Conservation (phyloP, 2,888 invertebrate species). For the Tetrapedia diversipes region DNA sequence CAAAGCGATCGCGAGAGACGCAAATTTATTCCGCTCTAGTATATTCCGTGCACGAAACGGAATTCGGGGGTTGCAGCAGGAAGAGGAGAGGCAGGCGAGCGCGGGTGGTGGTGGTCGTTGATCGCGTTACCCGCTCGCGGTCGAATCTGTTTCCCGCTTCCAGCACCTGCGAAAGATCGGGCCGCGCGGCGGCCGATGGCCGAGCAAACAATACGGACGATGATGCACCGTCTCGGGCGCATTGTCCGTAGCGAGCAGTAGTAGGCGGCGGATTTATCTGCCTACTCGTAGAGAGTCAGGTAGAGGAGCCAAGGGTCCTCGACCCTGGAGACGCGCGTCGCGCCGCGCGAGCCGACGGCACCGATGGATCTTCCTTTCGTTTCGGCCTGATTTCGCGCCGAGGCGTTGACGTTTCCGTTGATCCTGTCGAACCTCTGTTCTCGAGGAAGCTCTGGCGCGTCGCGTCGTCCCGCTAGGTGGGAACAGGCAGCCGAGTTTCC, state of each 20-base stretch:
- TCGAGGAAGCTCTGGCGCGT: neutral
- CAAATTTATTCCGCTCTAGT: constrained; percentile 46
- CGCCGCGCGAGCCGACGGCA: constrained; percentile 64
- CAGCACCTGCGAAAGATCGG: constrained; percentile 73
- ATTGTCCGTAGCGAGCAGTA: constrained; percentile 76
- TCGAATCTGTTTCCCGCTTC: constrained; percentile 57
- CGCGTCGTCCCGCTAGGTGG: too few relatives aligned
- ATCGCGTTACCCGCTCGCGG: constrained; percentile 46
- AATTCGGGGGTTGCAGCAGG: constrained; percentile 44
- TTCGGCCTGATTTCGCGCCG: constrained; percentile 52
- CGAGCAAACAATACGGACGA: constrained; percentile 76
- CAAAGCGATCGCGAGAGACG: constrained; percentile 17
- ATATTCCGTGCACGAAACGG: constrained; percentile 22
- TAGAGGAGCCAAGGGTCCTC: constrained; percentile 72
- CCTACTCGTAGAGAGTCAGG: constrained; percentile 74
- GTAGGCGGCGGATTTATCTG: constrained; percentile 78
- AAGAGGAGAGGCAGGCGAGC: neutral
- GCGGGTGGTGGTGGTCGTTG: constrained; percentile 2
- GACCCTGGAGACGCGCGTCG: constrained; percentile 68
- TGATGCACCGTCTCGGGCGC: constrained; percentile 75
- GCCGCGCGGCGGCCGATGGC: constrained; percentile 68
- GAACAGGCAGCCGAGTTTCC: neutral
- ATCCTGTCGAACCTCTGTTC: constrained; percentile 4
- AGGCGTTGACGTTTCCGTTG: constrained; percentile 27
- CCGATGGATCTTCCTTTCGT: constrained; percentile 61